phyloP scores from a whole-genome alignment of 2,113 vertebrate genomes.

The Amblyornis subalaris region DNA sequence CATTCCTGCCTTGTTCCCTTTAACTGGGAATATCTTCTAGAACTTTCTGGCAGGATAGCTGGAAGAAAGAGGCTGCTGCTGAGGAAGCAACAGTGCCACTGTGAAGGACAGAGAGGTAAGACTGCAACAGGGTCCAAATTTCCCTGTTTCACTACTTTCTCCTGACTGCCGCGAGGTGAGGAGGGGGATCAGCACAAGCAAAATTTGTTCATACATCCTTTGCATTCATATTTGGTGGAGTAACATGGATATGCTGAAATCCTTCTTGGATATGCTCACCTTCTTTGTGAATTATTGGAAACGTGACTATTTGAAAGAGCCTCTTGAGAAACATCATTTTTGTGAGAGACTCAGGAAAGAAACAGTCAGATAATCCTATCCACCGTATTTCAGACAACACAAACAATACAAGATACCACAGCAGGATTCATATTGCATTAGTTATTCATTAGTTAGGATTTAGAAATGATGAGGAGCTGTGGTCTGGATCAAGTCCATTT shows the following conservation, averaged over 20 bases:
- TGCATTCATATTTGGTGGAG: neutral
- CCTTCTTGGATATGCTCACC: no score
- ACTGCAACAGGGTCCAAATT: neutral
- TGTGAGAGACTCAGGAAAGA: neutral
- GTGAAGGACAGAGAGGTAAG: neutral
- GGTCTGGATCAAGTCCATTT: neutral
- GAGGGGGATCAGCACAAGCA: neutral
- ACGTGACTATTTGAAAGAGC: neutral
- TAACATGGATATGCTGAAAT: neutral
- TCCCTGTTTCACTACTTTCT: neutral
- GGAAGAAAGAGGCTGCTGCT: neutral
- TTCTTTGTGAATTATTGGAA: neutral
- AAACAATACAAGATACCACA: neutral
- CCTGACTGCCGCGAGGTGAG: neutral
- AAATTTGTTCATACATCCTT: neutral
- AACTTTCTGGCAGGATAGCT: neutral
- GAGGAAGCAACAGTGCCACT: neutral
- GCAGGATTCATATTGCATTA: neutral
- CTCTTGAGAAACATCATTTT: neutral
- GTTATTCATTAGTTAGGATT: neutral
- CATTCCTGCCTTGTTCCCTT: neutral
- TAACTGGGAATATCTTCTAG: neutral
- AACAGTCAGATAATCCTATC: neutral
- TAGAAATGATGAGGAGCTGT: neutral
- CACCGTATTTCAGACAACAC: neutral